A percentile compares a stretch with the other conserved stretches of the same genome.
Evolutionary conservation across 2,797 vertebrate genomes (phyloP).

Genomic region (Diplodus puntazzo): DNA sequence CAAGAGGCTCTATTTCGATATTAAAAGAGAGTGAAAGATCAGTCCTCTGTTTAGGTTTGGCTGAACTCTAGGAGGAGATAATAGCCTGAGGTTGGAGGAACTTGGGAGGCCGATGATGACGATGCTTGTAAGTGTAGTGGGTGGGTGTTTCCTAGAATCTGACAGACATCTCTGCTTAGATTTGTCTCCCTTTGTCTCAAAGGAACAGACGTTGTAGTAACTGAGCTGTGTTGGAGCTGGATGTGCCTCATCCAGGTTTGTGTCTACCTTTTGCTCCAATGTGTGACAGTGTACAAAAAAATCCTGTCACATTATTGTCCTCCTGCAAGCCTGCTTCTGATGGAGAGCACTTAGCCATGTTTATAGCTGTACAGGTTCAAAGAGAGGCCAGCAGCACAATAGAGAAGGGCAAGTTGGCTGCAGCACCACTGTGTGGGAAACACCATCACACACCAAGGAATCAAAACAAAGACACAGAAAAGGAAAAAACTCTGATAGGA

Average conservation of each 20-base stretch:
- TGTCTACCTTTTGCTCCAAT: slow-evolving; percentile 53
- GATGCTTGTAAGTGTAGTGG: slow-evolving; percentile 8
- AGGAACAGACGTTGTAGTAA: slow-evolving; percentile 62
- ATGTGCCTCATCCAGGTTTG: slow-evolving; percentile 51
- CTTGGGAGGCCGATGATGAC: slow-evolving; percentile 47
- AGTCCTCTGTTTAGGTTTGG: slow-evolving; percentile 70
- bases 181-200: slow-evolving; percentile 37
- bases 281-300: slow-evolving; percentile 73
- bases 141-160: slow-evolving; percentile 41
- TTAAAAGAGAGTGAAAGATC: slow-evolving; percentile 80
- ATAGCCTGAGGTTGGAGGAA: slow-evolving; percentile 55
- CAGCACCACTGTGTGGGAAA: slow-evolving; percentile 77
- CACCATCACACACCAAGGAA: slow-evolving; percentile 65
- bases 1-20: slow-evolving; percentile 69
- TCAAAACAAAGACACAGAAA: slow-evolving; percentile 73
- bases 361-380: slow-evolving; percentile 84
- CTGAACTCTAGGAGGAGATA: slow-evolving; percentile 54
- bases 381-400: slow-evolving; percentile 83
- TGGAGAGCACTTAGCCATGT: slow-evolving; percentile 82
- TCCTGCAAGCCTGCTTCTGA: slow-evolving; percentile 73
- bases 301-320: slow-evolving; percentile 83
- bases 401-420: slow-evolving; percentile 69
- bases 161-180: slow-evolving; percentile 51
- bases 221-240: slow-evolving; percentile 68
- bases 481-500: slow-evolving; percentile 54